Percentiles rank a stretch among this genome's conserved stretches.
Conservation (phyloP, 2,797 vertebrate species). For the Hemibagrus guttatus region DNA sequence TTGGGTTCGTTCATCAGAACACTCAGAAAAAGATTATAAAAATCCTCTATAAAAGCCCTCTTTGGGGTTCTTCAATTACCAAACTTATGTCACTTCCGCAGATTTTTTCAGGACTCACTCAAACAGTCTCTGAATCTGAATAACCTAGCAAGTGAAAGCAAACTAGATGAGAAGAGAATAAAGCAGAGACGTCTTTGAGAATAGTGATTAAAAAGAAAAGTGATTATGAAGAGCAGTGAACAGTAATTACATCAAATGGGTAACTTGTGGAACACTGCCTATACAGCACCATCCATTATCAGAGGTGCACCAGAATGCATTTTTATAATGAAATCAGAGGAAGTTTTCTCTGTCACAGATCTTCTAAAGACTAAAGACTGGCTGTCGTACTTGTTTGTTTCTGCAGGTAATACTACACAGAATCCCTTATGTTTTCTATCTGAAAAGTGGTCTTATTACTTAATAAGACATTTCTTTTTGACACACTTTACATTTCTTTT, state of each 20-base stretch:
- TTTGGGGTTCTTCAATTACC: too few species aligned
- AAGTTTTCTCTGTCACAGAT: neutral
- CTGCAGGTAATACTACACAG: neutral
- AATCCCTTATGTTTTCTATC: neutral
- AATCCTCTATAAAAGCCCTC: neutral
- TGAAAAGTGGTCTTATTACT: neutral
- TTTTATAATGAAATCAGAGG: neutral
- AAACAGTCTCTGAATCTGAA: neutral
- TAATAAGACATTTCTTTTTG: neutral
- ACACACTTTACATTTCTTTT: neutral
- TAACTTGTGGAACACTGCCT: neutral
- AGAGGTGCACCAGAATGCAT: neutral
- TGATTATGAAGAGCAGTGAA: neutral
- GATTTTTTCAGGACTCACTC: neutral
- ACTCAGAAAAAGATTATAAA: neutral
- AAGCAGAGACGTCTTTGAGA: neutral
- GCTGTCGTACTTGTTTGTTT: neutral
- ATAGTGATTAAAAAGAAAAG: neutral
- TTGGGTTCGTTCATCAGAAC: neutral
- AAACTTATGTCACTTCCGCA: neutral
- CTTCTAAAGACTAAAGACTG: neutral
- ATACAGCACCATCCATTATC: neutral
- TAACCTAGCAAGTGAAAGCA: neutral
- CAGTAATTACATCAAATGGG: neutral
- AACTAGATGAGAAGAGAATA: neutral